Percentiles rank a stretch among this genome's conserved stretches.
Conservation (phyloP, 2,113 vertebrate species). For the Pogonocichla stellata region DNA sequence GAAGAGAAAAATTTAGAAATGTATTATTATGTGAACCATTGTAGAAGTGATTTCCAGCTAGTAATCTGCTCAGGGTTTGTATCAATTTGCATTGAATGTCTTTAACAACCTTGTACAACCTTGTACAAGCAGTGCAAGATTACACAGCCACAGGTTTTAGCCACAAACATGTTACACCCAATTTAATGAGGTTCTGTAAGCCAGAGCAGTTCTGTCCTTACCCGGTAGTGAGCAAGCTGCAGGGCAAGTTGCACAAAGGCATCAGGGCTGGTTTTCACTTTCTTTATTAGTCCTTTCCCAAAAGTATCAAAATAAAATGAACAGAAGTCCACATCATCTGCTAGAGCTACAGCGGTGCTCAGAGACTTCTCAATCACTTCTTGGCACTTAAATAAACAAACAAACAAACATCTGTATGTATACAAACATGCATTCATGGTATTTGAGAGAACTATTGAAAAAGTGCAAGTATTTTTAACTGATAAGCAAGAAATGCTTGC, state of each 20-base stretch:
- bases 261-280: constrained; percentile 90
- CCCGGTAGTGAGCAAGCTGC: constrained; percentile 94
- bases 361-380: constrained; percentile 83
- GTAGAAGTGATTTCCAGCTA: not conserved
- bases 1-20: not conserved
- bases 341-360: constrained; percentile 78
- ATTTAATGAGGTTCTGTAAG: not conserved
- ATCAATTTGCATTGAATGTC: not conserved
- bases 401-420: not conserved
- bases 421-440: not conserved
- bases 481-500: not conserved
- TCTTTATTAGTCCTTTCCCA: constrained; percentile 95
- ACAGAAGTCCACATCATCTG: constrained; percentile 88
- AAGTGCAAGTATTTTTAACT: not conserved
- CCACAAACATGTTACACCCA: not conserved
- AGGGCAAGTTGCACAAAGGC: constrained; percentile 92
- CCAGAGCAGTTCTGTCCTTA: constrained; percentile 13
- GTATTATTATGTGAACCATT: not conserved
- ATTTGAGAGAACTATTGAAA: not conserved
- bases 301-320: constrained; percentile 86
- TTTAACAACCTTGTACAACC: not conserved
- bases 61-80: not conserved
- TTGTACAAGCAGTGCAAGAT: not conserved
- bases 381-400: constrained; percentile 79
- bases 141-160: not conserved